Evolutionary conservation across 2,113 vertebrate genomes (phyloP), one percentile per base, ranked within the genome.

Genomic region (Ceyx melanurus): DNA sequence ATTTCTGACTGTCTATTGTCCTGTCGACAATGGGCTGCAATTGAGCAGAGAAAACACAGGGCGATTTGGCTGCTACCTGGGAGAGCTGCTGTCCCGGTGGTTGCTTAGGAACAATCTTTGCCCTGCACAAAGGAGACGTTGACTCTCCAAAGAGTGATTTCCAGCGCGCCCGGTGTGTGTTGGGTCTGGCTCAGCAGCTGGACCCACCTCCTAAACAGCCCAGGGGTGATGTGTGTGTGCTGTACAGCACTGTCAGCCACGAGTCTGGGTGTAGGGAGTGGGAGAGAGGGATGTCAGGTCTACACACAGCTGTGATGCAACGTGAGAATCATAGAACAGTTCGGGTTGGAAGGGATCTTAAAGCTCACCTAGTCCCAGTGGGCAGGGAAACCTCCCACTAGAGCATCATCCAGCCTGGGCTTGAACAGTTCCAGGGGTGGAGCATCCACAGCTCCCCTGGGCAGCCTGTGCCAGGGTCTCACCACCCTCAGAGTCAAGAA

Each of bases 21-120:
- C 58, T 48, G 58, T n/a, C 45, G 11, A n/a, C 76, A 42, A 10
- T 0, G 37, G 74, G 12, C 51, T 2, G 29, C 20, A 43, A 57
- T 78, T 92, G 18, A 8, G 23, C 71, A 54, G 35, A 23, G 75
- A 48, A 77, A 61, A n/a, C 5, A 28, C 18, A 0, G 57, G 31
- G 85, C 76, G 25, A 75, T 93, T 90, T 71, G 54, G 60, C 4
- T 0, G 58, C 82, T 70, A 51, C 79, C 56, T 2, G 53, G 5
- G 70, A 67, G 43, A 58, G 61, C 23, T 19, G 18, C 46, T 13
- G 66, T 15, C 31, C 46, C 10, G 67, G 5, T 71, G 54, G 96
- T 95, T 96, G 93, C 96, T 95, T 95, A 95, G 95, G 64, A 96
- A 95, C 93, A 90, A 95, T 81, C 86, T 66, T 42, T 9, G 42